Evolutionary conservation across 2,888 invertebrate genomes (phyloP).

Genomic region (Nebria salina): DNA sequence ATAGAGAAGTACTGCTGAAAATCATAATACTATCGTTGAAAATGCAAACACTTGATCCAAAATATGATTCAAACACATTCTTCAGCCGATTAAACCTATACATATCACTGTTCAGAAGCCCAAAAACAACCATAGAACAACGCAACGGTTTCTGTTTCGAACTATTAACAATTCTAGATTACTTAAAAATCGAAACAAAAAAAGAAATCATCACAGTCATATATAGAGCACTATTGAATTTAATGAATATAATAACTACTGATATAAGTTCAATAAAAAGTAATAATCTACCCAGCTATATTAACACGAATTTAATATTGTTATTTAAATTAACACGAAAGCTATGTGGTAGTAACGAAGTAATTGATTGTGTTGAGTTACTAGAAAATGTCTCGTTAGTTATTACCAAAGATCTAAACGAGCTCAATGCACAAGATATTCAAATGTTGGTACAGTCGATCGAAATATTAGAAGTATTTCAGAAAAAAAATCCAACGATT

Average conservation of each 20-base stretch:
- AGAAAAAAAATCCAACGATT: not conserved
- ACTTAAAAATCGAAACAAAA: not conserved
- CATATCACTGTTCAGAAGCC: constrained; percentile 8
- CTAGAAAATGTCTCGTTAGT: constrained; percentile 10
- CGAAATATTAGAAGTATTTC: constrained; percentile 24
- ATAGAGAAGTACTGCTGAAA: not conserved
- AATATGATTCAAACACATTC: not conserved
- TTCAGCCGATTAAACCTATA: constrained; percentile 18
- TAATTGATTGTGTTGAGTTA: constrained; percentile 27
- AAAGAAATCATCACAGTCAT: not conserved
- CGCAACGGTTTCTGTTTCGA: constrained; percentile 11
- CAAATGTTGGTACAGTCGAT: constrained; percentile 17
- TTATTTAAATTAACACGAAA: constrained; percentile 17
- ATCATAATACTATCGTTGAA: constrained; percentile 14
- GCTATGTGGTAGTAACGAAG: constrained; percentile 13
- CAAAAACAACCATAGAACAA: constrained; percentile 3
- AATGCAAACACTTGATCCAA: constrained; percentile 16
- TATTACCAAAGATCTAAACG: constrained; percentile 27
- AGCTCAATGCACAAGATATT: constrained; percentile 1
- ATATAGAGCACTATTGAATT: constrained; percentile 19
- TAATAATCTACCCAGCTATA: constrained; percentile 16
- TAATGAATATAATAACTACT: constrained; percentile 20
- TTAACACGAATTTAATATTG: not conserved
- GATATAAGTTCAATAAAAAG: constrained; percentile 11
- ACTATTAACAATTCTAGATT: constrained; percentile 7